Base-by-base conservation (phyloP, 2,113 vertebrate genomes). In the Notiomystis cincta region DNA sequence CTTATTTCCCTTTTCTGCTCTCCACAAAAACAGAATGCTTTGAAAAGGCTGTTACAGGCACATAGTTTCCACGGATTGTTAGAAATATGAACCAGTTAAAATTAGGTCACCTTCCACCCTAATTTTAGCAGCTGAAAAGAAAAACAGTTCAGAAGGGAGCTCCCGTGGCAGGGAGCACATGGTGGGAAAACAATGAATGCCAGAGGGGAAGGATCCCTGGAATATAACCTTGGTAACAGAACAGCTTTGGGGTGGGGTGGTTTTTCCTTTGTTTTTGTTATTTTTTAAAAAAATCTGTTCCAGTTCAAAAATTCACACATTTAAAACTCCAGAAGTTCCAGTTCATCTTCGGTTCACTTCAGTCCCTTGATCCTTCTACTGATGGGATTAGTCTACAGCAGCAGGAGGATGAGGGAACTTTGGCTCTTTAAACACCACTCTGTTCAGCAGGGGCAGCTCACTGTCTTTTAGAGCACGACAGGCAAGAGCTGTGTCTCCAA, bases 51-150 rank as follows among this genome's bases (percentile, higher is more conserved):
- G 22, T 62, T 70, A 42, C 73, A 79, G 83, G 65, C 80, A 13
- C 94, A 91, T 95, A 94, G 87, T 95, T 95, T 97, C 97, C 97
- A 97, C 28, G 28, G 71, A 90, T 75, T 93, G 94, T 65, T 85
- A 96, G 86, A 96, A 97, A 51, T 85, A 95, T 66, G 40, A 81
- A 96, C 88, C 87, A 93, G 95, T 89, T 91, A 97, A 81, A 97
- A 95, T 90, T 91, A 93, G 79, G 58, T 87, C 94, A 95, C 92
- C 37, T 89, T 97, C 58, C 33, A 80, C 33, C 87, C 38, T 88
- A 94, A 95, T 90, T 96, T 96, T 31, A 96, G 78, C 88, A 89
- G 93, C 51, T 84, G 58, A 75, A 66, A 95, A 75, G 93, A 93
- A 84, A 93, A 87, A 92, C 91, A 83, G 90, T 96, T 82, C 94